Base-by-base conservation (phyloP, 2,888 invertebrate genomes). In the Trisateles emortualis region DNA sequence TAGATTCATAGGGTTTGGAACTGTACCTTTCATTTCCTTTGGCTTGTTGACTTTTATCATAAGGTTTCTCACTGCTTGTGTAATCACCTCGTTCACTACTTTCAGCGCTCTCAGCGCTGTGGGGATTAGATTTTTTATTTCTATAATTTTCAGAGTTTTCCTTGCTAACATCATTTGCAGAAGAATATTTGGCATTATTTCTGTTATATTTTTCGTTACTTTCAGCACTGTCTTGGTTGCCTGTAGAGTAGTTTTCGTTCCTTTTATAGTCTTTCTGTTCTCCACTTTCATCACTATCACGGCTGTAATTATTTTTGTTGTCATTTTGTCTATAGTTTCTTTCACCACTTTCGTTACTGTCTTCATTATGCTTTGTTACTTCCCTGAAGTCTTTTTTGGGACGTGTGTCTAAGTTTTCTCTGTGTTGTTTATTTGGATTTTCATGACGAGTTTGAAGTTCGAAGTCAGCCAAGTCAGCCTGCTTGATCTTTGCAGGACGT, bases 371-470 rank as follows among this genome's bases (percentile, higher is more conserved):
- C 10, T 44, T 48, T 40, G 52, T 42, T 26, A 47, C 29, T 55
- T 61, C 60, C 14, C 10, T 58, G 2, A 67, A 66, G 19, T 68
- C 59, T 19, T 68, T 52, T 33, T 53, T 73, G 52, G 72, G 68
- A 32, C 50, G 56, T 48, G 59, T 72, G 38, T 62, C 61, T 52
- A 53, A 40, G 35, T 51, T 64, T 13, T 58, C 48, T 39, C 61
- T 52, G 6, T 41, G 59, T 41, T 52, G 53, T 30, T 38, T 13
- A 35, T 60, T 60, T 19, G 50, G 39, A 24, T 68, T 59, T 17
- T 40, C 74, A 64, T 91, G 91, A 30, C 81, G 60, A 0, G 89
- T 87, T 74, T 88, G 81, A 46, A 90, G 86, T 44, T 84, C 83
- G 55, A 87, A 90, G 71, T 90, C 84, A 32, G 89, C 90, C 72